Evolutionary conservation across 1,140 invertebrate species (phyloP), one percentile per base, ranked within the genome.

Genomic region (Trichoplusia ni): DNA sequence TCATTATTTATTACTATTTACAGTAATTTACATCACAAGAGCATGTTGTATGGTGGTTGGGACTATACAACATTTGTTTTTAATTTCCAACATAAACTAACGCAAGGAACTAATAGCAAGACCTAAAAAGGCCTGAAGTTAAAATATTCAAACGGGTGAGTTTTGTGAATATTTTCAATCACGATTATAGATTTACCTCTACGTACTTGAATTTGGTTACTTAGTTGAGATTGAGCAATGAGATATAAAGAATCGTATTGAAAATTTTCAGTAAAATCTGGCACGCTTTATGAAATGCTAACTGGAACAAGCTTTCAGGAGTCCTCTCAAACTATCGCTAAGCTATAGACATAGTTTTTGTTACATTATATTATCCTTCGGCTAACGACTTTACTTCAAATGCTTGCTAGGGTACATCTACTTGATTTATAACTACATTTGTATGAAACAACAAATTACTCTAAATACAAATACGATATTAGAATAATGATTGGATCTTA

Each of bases 1-100:
- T 65, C 68, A 69, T 68, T 70, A 72, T 74, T 82, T 89, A 89
- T 67, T 69, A 68, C 65, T 71, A 73, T 74, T 81, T 89, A 89
- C 86, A 89, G 77, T 86, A 86, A 86, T 89, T 89, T 89, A 89
- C 86, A 89, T 86, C 79, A 83, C 81, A 80, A 73, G 69, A 75
- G 61, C 64, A 71, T 72, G 67, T 78, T 72, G 75, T 71, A 77
- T 72, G 74, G 62, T 79, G 75, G 75, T 64, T 42, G 9, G 46
- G 21, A 47, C 49, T 18, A 73, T 64, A 77, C 77, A 73, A 77
- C 66, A 68, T 70, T 61, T 33, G 49, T 29, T 72, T 65, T 68
- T 61, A 40, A 40, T 69, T 27, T 42, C 59, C 54, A 42, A 61
- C 29, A 58, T 64, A 62, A 61, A 46, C 51, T 71, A 71, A 63